These are phyloP conservation scores for Dipodomys ordii DNA, from an alignment of 2,113 vertebrate species.

Conservation along the genomic window DNA sequence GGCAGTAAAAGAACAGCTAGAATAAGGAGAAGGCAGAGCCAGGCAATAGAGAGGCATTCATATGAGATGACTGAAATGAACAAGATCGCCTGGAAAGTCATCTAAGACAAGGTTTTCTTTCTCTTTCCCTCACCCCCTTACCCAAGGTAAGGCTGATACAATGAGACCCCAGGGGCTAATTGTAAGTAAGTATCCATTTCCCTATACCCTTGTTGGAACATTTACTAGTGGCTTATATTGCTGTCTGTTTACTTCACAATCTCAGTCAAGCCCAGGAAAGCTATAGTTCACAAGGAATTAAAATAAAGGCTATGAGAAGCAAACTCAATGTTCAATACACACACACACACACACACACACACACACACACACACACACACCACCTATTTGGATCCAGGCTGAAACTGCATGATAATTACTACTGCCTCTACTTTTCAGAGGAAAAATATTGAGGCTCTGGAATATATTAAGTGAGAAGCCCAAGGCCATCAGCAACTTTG, in stretches of 20 bases:
- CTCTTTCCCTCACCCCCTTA: not conserved
- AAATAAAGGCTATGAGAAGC: not conserved
- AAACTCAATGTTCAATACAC: not conserved
- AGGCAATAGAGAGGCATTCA: fast-evolving
- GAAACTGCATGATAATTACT: constrained; percentile 18
- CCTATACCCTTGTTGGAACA: not conserved
- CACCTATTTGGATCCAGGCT: not conserved
- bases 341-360: not conserved
- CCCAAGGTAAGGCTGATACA: not conserved
- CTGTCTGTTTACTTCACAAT: not conserved
- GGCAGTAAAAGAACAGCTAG: not conserved
- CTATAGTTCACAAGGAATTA: not conserved
- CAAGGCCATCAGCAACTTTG: not conserved
- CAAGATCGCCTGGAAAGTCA: not conserved
- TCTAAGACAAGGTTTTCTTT: not conserved
- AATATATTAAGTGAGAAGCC: not conserved
- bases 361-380: not conserved
- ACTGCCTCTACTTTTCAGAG: not conserved
- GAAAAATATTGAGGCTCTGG: not conserved
- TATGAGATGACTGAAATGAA: not conserved
- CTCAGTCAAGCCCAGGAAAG: not conserved
- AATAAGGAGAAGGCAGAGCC: not conserved
- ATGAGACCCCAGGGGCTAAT: not conserved
- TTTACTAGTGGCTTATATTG: not conserved
- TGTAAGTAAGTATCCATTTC: not conserved